phyloP scores from a whole-genome alignment of 2,888 invertebrate species.

The Diachrysia chrysitis region DNA sequence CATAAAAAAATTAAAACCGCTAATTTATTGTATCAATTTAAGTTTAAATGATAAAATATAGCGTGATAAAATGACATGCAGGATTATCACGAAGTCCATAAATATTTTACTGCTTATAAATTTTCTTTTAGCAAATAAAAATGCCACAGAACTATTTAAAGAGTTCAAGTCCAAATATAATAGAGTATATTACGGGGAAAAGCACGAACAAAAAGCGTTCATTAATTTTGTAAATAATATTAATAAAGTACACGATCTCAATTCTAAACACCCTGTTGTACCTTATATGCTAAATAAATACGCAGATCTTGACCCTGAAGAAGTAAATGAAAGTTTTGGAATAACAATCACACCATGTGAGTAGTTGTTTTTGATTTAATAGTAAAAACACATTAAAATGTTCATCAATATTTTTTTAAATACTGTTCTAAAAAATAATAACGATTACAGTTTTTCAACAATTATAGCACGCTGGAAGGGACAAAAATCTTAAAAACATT shows the following conservation, averaged over 20 bases:
- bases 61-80: conserved; percentile 17
- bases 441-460: no score
- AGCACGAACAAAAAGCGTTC: conserved; percentile 60
- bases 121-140: conserved; percentile 16
- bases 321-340: conserved; percentile 67
- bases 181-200: conserved; percentile 61
- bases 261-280: conserved; percentile 58
- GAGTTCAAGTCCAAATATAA: conserved; percentile 68
- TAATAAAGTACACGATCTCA: conserved; percentile 63
- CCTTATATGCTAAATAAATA: conserved; percentile 70
- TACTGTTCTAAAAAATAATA: no score
- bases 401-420: no score
- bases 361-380: conserved; percentile 37
- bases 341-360: conserved; percentile 71
- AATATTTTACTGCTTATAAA: conserved; percentile 9
- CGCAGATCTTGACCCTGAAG: conserved; percentile 68
- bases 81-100: not conserved
- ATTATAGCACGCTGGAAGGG: no score
- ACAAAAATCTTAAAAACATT: not conserved
- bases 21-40: not conserved
- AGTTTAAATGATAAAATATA: not conserved
- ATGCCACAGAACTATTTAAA: conserved; percentile 60
- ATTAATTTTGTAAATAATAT: conserved; percentile 70
- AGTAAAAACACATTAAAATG: not conserved
- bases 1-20: not conserved